Percentiles rank a stretch among this genome's conserved stretches.
These are phyloP conservation scores for Pristionchus fissidentatus DNA, from an alignment of 2,888 invertebrate species.

Conservation along the genomic window DNA sequence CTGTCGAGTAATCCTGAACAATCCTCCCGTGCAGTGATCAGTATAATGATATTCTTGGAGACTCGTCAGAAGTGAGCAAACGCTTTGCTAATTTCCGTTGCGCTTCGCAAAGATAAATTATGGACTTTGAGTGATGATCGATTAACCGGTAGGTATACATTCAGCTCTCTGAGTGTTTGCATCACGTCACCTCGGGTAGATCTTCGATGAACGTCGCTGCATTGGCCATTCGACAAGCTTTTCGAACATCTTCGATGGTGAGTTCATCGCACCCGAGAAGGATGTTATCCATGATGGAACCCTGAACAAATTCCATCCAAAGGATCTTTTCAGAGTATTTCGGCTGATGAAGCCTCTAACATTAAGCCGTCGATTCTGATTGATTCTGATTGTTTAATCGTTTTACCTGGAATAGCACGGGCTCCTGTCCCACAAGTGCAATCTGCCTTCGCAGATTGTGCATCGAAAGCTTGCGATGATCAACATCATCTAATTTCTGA, in stretches of 20 bases:
- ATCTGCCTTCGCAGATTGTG: constrained; percentile 60
- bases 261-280: not conserved
- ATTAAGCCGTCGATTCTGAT: not conserved
- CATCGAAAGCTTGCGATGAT: constrained; percentile 18
- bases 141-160: not conserved
- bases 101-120: too few species aligned
- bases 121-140: too few species aligned
- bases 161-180: not conserved
- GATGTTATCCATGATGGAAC: constrained; percentile 9
- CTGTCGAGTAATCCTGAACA: not conserved
- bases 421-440: constrained; percentile 67
- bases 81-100: not conserved
- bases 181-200: constrained; percentile 37
- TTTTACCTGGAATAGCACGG: constrained; percentile 56
- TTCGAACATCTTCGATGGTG: constrained; percentile 44
- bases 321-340: not conserved
- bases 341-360: too few species aligned
- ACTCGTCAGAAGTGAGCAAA: too few species aligned
- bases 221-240: constrained; percentile 52
- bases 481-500: constrained; percentile 1
- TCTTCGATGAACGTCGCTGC: constrained; percentile 51
- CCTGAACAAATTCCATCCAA: not conserved
- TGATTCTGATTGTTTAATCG: not conserved
- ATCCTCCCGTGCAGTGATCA: too few species aligned
- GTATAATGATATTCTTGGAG: too few species aligned